These are phyloP conservation scores for Xanthia icteritia DNA, from an alignment of 2,888 invertebrate genomes.

Conservation along the genomic window DNA sequence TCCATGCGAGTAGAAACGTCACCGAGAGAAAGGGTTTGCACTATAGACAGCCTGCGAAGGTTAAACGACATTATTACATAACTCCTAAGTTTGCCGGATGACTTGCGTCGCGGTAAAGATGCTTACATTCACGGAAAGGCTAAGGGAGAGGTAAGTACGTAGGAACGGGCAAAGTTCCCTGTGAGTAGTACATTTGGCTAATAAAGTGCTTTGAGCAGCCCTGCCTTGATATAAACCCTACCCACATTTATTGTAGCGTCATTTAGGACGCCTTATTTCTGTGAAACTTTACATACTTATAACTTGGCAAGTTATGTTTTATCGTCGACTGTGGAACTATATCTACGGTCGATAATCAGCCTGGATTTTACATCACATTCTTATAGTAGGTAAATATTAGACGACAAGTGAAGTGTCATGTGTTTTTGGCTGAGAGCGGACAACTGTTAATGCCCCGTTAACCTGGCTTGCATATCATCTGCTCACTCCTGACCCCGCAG, in stretches of 20 bases:
- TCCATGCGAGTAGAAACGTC: slow-evolving; percentile 36
- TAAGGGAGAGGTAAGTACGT: slow-evolving; percentile 14
- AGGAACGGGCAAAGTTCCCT: slow-evolving; percentile 28
- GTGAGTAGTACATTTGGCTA: slow-evolving; percentile 38
- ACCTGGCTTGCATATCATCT: not conserved
- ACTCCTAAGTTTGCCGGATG: slow-evolving; percentile 49
- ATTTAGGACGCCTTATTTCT: slow-evolving; percentile 33
- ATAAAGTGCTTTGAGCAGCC: slow-evolving; percentile 47
- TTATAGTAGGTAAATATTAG: not conserved
- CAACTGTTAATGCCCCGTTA: not conserved
- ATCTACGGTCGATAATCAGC: not conserved
- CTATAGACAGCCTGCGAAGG: slow-evolving; percentile 22
- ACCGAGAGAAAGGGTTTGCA: slow-evolving; percentile 34
- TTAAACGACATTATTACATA: slow-evolving; percentile 50
- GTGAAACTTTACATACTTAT: slow-evolving; percentile 25
- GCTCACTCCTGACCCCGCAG: too few species aligned
- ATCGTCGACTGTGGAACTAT: not conserved
- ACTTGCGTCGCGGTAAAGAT: slow-evolving; percentile 51
- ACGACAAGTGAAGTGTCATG: not conserved
- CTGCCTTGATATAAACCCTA: slow-evolving; percentile 36
- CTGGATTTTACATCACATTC: not conserved
- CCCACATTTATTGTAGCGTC: slow-evolving; percentile 51
- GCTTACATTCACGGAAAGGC: slow-evolving; percentile 35
- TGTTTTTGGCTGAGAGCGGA: not conserved
- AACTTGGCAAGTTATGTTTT: slow-evolving; percentile 30